phyloP scores from a whole-genome alignment of 2,797 vertebrate species.

The Hipposideros larvatus region DNA sequence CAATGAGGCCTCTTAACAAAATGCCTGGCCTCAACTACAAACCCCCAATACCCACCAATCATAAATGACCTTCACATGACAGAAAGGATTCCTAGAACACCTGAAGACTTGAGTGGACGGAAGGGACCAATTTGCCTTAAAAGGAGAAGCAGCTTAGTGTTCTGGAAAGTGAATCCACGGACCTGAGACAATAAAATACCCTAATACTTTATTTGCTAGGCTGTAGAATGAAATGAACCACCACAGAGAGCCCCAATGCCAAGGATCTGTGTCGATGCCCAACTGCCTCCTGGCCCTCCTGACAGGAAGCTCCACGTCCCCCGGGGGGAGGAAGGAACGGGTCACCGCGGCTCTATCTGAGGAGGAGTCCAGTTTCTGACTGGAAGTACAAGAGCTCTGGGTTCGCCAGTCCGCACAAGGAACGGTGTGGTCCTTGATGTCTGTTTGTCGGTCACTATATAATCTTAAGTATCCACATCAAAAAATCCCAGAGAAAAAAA shows the following conservation, averaged over 20 bases:
- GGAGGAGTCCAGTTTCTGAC: background rate
- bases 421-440: background rate
- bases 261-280: background rate
- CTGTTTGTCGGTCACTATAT: background rate
- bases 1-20: constrained; percentile 45
- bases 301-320: background rate
- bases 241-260: background rate
- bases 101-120: background rate
- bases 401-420: background rate
- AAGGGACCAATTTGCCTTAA: background rate
- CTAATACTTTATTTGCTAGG: background rate
- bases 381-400: background rate
- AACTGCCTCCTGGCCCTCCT: background rate
- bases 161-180: background rate
- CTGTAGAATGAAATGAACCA: background rate
- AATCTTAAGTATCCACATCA: background rate
- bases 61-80: background rate
- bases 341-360: background rate
- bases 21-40: background rate
- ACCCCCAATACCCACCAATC: background rate
- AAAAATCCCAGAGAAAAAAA: background rate
- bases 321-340: background rate
- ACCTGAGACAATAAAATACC: background rate
- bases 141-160: background rate
- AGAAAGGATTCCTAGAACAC: background rate